These are phyloP conservation scores for Iphiclides podalirius DNA, from an alignment of 2,888 invertebrate genomes.

Conservation along the genomic window DNA sequence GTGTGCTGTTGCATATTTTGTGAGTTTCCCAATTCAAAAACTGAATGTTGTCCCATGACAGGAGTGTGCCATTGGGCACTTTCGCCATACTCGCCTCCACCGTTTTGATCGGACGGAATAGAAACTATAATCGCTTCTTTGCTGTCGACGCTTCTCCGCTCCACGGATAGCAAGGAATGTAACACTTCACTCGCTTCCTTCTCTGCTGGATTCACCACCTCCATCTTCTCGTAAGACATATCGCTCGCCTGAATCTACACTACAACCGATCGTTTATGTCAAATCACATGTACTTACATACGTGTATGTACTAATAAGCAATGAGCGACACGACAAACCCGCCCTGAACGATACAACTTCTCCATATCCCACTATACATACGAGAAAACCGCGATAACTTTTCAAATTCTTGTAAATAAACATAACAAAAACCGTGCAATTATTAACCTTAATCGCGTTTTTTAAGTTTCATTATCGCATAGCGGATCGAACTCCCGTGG, in stretches of 20 bases:
- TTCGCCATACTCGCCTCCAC: slow-evolving; percentile 71
- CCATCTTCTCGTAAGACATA: slow-evolving; percentile 80
- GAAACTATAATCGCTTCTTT: slow-evolving; percentile 76
- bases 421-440: slow-evolving; percentile 81
- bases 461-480: slow-evolving; percentile 82
- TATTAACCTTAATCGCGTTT: slow-evolving; percentile 82
- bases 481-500: slow-evolving; percentile 81
- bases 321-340: slow-evolving; percentile 57
- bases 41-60: slow-evolving; percentile 77
- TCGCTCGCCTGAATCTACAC: slow-evolving; percentile 50
- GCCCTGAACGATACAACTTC: slow-evolving; percentile 56
- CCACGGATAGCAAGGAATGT: slow-evolving; percentile 83
- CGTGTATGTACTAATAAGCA: slow-evolving; percentile 68
- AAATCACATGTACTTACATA: slow-evolving; percentile 74
- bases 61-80: slow-evolving; percentile 84
- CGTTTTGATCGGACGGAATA: slow-evolving; percentile 68
- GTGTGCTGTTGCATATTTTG: slow-evolving; percentile 70
- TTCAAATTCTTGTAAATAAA: slow-evolving; percentile 81
- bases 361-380: slow-evolving; percentile 50
- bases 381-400: slow-evolving; percentile 77
- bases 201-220: slow-evolving; percentile 83
- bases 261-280: slow-evolving; percentile 71
- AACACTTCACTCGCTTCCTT: slow-evolving; percentile 86
- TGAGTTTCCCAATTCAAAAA: slow-evolving; percentile 63
- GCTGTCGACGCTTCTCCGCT: slow-evolving; percentile 82